Evolutionary conservation across 1,140 invertebrate species (phyloP).

Genomic region (Branchinecta lindahli): DNA sequence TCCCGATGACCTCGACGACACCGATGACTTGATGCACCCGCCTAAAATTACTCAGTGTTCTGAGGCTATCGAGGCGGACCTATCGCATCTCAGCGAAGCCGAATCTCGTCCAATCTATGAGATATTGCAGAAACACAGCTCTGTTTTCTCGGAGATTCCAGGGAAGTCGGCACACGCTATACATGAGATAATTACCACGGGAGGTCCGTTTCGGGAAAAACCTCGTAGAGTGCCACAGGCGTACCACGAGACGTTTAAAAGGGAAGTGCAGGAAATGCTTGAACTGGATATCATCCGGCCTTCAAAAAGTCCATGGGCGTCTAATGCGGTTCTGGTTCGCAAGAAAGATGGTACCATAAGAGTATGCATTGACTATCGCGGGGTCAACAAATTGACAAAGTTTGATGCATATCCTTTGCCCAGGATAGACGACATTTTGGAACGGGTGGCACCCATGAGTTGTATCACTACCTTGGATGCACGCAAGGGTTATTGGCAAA

Average conservation of each 20-base stretch:
- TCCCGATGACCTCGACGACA: too few relatives aligned
- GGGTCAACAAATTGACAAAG: constrained; percentile 30
- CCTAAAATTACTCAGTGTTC: too few relatives aligned
- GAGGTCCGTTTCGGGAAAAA: too few relatives aligned
- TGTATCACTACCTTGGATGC: constrained; percentile 36
- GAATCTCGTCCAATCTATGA: too few relatives aligned
- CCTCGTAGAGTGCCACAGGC: too few relatives aligned
- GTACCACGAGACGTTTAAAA: constrained; percentile 16
- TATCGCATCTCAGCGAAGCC: too few relatives aligned
- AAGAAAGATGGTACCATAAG: constrained; percentile 35
- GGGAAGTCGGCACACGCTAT: too few relatives aligned
- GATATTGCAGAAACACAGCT: too few relatives aligned
- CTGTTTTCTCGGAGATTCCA: too few relatives aligned
- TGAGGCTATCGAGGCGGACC: too few relatives aligned
- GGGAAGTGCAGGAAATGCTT: constrained; percentile 24
- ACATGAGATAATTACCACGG: too few relatives aligned
- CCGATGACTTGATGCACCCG: too few relatives aligned
- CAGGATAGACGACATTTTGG: constrained; percentile 33
- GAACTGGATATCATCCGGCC: constrained; percentile 34
- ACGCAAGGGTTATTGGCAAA: constrained; percentile 37
- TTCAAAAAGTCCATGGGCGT: constrained; percentile 32
- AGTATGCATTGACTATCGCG: constrained; percentile 38
- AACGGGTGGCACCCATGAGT: constrained; percentile 29
- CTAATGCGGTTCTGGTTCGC: constrained; percentile 34
- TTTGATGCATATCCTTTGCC: constrained; percentile 36